Evolutionary conservation across 2,888 invertebrate species (phyloP).

Genomic region (Drosophila ezoana): DNA sequence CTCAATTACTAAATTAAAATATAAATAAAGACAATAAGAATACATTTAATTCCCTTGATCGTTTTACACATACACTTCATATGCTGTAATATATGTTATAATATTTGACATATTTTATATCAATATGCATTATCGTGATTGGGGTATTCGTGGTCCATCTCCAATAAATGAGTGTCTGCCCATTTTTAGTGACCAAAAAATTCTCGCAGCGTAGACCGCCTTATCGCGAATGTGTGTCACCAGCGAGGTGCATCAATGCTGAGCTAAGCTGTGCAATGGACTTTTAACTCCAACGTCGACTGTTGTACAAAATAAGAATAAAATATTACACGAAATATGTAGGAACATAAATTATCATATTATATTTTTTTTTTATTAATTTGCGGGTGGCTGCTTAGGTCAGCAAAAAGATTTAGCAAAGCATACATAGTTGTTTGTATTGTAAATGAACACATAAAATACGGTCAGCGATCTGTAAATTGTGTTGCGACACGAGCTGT

Average conservation of each 20-base stretch:
- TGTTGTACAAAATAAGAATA: constrained; percentile 15
- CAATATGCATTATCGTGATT: not conserved
- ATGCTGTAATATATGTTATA: not conserved
- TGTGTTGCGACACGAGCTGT: constrained; percentile 35
- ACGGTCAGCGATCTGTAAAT: constrained; percentile 44
- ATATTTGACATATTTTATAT: too few relatives aligned
- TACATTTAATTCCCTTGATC: too few relatives aligned
- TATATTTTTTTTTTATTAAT: not conserved
- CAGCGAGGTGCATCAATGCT: constrained; percentile 33
- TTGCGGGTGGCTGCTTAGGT: constrained; percentile 37
- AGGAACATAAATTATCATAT: constrained; percentile 7
- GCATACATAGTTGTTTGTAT: not conserved
- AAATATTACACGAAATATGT: constrained; percentile 22
- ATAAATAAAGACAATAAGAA: too few relatives aligned
- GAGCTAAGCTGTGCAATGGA: constrained; percentile 47
- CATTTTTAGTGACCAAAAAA: constrained; percentile 8
- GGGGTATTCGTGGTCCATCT: not conserved
- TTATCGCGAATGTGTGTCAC: constrained; percentile 46
- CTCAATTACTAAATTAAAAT: too few relatives aligned
- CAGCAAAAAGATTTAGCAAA: constrained; percentile 30
- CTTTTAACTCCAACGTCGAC: constrained; percentile 26
- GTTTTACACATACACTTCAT: too few relatives aligned
- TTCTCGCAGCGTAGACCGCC: constrained; percentile 46
- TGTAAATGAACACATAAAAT: constrained; percentile 19
- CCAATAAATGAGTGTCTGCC: not conserved